These are phyloP conservation scores for Empis stercorea DNA, from an alignment of 2,888 invertebrate genomes.

Conservation along the genomic window DNA sequence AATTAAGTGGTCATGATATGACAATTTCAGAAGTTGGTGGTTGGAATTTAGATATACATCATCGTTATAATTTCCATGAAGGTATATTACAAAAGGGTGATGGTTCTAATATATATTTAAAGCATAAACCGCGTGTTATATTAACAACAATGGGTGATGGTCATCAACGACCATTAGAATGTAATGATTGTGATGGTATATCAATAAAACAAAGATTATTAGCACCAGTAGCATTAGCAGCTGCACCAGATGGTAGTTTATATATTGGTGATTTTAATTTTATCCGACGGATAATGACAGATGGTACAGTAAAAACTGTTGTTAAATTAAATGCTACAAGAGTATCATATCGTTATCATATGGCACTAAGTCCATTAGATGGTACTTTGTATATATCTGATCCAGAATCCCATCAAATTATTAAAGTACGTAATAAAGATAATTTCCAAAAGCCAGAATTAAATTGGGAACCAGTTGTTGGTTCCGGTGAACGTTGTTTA, in stretches of 20 bases:
- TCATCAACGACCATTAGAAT: constrained; percentile 75
- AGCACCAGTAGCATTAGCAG: constrained; percentile 85
- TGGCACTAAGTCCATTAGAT: constrained; percentile 89
- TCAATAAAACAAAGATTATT: constrained; percentile 69
- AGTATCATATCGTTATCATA: constrained; percentile 92
- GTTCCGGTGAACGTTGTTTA: constrained; percentile 85
- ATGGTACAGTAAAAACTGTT: constrained; percentile 49
- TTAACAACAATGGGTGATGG: constrained; percentile 86
- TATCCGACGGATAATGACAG: constrained; percentile 73
- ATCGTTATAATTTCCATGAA: constrained; percentile 95
- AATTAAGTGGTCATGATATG: constrained; percentile 91
- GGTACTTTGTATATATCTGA: constrained; percentile 91
- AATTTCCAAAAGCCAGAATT: constrained; percentile 76
- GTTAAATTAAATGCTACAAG: constrained; percentile 64
- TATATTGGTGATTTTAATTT: constrained; percentile 95
- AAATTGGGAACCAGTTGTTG: constrained; percentile 91
- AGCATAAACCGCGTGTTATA: constrained; percentile 83
- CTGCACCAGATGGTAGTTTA: constrained; percentile 84
- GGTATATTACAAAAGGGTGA: constrained; percentile 96
- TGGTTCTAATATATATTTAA: constrained; percentile 88
- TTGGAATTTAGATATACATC: constrained; percentile 97
- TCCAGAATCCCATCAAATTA: constrained; percentile 89
- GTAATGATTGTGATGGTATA: constrained; percentile 65
- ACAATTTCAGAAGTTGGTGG: constrained; percentile 93
- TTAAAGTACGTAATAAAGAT: constrained; percentile 68